Evolutionary conservation across 2,888 invertebrate genomes (phyloP).

Genomic region (Tenthredo distinguenda): DNA sequence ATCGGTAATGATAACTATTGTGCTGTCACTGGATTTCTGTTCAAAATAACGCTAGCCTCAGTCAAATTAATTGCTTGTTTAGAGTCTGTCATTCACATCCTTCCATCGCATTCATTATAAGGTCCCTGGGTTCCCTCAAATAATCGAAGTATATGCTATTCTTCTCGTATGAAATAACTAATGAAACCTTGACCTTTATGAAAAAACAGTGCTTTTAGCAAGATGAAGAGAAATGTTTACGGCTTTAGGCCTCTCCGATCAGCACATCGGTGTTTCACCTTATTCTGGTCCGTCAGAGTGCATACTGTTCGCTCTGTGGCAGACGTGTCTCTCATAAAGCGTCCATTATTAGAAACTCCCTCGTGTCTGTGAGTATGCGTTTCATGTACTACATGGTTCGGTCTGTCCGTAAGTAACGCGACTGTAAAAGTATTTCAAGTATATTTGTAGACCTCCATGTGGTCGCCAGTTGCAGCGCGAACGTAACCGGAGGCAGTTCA

Average conservation of each 20-base stretch:
- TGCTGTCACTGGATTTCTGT: neutral
- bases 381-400: neutral
- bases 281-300: conserved; percentile 19
- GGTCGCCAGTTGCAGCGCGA: conserved; percentile 70
- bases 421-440: conserved; percentile 51
- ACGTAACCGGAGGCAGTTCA: conserved; percentile 63
- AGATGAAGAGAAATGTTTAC: neutral
- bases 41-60: neutral
- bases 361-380: conserved; percentile 57
- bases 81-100: neutral
- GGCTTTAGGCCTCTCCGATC: neutral
- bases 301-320: conserved; percentile 46
- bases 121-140: no score
- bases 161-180: neutral
- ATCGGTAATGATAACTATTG: neutral
- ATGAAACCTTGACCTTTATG: neutral
- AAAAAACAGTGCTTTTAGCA: neutral
- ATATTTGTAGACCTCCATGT: conserved; percentile 64
- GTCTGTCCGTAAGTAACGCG: conserved; percentile 1
- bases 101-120: neutral
- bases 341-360: conserved; percentile 74
- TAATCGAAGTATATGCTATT: neutral
- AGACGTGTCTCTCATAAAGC: conserved; percentile 66
- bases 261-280: neutral
- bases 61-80: neutral